A percentile compares a stretch with the other conserved stretches of the same genome.
phyloP scores from a whole-genome alignment of 2,888 invertebrate species.

The Bursaphelenchus okinawaensis region DNA sequence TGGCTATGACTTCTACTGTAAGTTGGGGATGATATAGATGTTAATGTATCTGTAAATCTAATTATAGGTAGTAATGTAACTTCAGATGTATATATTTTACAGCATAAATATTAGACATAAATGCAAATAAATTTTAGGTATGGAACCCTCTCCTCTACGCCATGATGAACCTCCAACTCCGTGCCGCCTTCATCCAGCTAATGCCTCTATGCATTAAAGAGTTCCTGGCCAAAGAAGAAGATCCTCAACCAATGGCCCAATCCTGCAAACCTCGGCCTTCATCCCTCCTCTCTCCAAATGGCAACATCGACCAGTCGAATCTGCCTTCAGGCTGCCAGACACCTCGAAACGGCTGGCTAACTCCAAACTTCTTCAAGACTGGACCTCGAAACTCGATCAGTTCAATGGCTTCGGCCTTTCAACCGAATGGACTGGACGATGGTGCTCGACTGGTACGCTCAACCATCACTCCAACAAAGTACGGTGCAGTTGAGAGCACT shows the following conservation, averaged over 20 bases:
- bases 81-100: background rate
- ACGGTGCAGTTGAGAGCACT: background rate
- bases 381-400: conserved; percentile 8
- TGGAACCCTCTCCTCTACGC: conserved; percentile 55
- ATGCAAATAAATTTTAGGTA: conserved; percentile 31
- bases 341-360: conserved; percentile 9
- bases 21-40: background rate
- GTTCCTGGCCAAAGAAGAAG: conserved; percentile 3
- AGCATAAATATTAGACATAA: conserved; percentile 9
- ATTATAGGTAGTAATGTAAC: background rate
- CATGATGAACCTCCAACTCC: conserved; percentile 51
- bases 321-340: background rate
- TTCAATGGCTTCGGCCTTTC: background rate
- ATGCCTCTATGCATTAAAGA: conserved; percentile 39
- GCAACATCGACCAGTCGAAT: conserved; percentile 6
- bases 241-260: background rate
- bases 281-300: conserved; percentile 4
- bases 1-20: conserved; percentile 57
- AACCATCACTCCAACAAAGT: background rate
- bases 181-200: conserved; percentile 50
- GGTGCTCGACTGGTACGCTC: background rate
- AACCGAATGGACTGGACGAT: background rate
- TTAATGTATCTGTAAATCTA: background rate
- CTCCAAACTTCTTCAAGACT: background rate
- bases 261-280: background rate